Base-by-base conservation (phyloP, 2,888 invertebrate genomes). In the Cerastis leucographa region DNA sequence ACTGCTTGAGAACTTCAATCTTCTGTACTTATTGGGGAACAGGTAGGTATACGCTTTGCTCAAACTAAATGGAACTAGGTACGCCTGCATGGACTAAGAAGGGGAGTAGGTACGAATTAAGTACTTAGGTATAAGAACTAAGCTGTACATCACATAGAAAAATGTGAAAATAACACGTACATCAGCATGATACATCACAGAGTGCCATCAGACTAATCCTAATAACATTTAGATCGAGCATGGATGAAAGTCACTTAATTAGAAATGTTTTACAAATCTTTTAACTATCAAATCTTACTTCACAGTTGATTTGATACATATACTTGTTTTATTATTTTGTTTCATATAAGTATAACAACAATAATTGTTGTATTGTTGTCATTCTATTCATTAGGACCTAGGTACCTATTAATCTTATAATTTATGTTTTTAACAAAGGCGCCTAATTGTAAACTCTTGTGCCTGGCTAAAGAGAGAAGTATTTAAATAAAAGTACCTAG, bases 391-490 rank as follows among this genome's bases (percentile, higher is more conserved):
- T 22, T 66, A 62, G 71, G 54, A 72, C 76, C 54, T 75, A 77
- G 73, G 74, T 77, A 80, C 65, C 62, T 59, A 56, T 49, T 49
- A 14, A 49, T 14, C 19, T 40, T 40, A 56, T 61, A 56, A 56
- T 78, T 75, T 78, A 40, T 83, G 75, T 71, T 83, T 65, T 54
- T 64, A 80, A 71, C 19, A 51, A 78, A 42, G 77, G 67, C 80
- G 78, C 81, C 86, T 74, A 83, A 81, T 73, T 71, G 71, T n/a
- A 83, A 86, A 80, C 74, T 81, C 75, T 77, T 83, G 89, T 89
- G 89, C 89, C 88, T 88, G 76, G 76, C 49, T 74, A 80, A 82
- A 77, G 87, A 89, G 89, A 88, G 88, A 88, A 85, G 19, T 86
- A 78, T 76, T 75, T 71, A 74, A 80, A 81, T 87, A 72, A 77